Evolutionary conservation across 1,140 invertebrate species (phyloP).

Genomic region (Pseudomyrmex cubaensis): DNA sequence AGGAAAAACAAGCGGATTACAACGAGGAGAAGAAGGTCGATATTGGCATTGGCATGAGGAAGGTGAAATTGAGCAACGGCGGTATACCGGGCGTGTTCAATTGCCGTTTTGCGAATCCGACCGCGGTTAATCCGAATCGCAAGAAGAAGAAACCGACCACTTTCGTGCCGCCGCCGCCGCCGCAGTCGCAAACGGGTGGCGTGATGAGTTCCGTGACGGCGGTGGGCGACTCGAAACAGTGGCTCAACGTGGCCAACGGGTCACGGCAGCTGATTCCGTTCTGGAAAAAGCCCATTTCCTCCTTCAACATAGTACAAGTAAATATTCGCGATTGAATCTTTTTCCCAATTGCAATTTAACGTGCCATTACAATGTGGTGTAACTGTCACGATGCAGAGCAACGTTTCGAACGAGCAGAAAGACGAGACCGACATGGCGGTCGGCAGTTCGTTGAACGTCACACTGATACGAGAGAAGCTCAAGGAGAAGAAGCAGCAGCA

Average conservation of each 20-base stretch:
- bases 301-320: slow-evolving; percentile 82
- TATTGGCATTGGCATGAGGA: slow-evolving; percentile 73
- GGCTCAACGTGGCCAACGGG: slow-evolving; percentile 76
- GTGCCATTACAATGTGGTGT: background rate
- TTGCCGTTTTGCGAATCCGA: slow-evolving; percentile 93
- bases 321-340: background rate
- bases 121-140: slow-evolving; percentile 87
- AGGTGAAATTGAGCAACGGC: slow-evolving; percentile 83
- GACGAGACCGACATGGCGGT: slow-evolving; percentile 90
- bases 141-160: slow-evolving; percentile 96
- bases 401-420: slow-evolving; percentile 83
- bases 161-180: slow-evolving; percentile 92
- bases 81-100: slow-evolving; percentile 95
- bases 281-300: slow-evolving; percentile 91
- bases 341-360: background rate
- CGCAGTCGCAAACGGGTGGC: slow-evolving; percentile 76
- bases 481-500: slow-evolving; percentile 96
- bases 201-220: slow-evolving; percentile 64
- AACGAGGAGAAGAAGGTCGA: slow-evolving; percentile 79
- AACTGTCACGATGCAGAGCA: slow-evolving; percentile 81
- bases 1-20: slow-evolving; percentile 80
- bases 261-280: slow-evolving; percentile 88
- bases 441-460: slow-evolving; percentile 90
- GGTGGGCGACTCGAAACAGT: slow-evolving; percentile 78
- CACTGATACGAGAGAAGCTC: slow-evolving; percentile 93